A percentile compares a stretch with the other conserved stretches of the same genome.
phyloP scores from a whole-genome alignment of 2,113 vertebrate species.

The Syngnathus typhle region DNA sequence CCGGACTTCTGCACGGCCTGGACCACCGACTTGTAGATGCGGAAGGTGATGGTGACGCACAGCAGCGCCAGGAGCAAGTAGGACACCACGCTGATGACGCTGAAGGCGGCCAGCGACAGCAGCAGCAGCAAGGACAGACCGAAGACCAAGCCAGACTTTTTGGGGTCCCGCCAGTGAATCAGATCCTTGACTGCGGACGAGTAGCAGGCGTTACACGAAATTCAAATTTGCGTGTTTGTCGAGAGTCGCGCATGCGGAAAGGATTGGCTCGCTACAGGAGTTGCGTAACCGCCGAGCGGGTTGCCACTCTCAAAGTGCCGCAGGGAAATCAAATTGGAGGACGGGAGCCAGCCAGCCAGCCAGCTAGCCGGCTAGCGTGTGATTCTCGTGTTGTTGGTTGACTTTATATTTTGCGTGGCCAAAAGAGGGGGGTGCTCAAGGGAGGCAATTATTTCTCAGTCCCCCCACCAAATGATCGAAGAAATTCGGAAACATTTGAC shows the following conservation, averaged over 20 bases:
- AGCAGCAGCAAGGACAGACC: slow-evolving; percentile 80
- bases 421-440: too few relatives aligned
- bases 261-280: slow-evolving; percentile 30
- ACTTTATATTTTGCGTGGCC: too few relatives aligned
- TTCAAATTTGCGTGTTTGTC: slow-evolving; percentile 13
- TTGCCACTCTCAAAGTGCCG: slow-evolving; percentile 12
- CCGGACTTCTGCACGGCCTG: slow-evolving; percentile 88
- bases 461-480: too few relatives aligned
- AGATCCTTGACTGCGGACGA: slow-evolving; percentile 74
- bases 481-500: too few relatives aligned
- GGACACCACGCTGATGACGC: slow-evolving; percentile 84
- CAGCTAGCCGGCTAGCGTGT: too few relatives aligned
- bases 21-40: slow-evolving; percentile 85
- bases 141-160: slow-evolving; percentile 82
- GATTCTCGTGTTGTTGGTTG: slow-evolving; percentile 24
- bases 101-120: slow-evolving; percentile 89
- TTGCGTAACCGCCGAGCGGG: slow-evolving; percentile 47
- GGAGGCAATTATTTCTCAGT: too few relatives aligned
- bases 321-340: slow-evolving; percentile 7
- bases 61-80: slow-evolving; percentile 89
- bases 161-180: slow-evolving; percentile 86
- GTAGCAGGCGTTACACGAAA: too few relatives aligned
- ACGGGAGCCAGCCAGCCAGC: too few relatives aligned
- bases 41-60: slow-evolving; percentile 88
- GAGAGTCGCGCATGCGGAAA: slow-evolving; percentile 42